Conservation (phyloP, 2,797 vertebrate genomes). For the Potorous gilbertii region DNA sequence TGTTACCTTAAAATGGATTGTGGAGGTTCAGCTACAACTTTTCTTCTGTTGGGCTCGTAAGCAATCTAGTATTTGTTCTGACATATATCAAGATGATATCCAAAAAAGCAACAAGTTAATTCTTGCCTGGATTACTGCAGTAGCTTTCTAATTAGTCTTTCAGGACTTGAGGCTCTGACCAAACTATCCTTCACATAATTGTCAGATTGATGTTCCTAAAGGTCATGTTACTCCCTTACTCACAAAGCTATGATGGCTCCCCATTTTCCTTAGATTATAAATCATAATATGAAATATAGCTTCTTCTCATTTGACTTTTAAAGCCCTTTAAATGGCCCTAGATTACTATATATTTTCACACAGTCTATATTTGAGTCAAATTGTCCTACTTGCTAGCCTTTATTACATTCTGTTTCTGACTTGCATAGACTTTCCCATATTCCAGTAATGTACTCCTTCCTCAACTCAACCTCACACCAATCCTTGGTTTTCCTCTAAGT, state of each 20-base stretch:
- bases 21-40: background rate
- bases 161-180: too few relatives aligned
- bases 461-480: background rate
- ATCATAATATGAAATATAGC: too few relatives aligned
- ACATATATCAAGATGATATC: background rate
- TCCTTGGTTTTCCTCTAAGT: background rate
- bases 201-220: too few relatives aligned
- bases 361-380: background rate
- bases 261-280: background rate
- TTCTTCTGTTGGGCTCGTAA: background rate
- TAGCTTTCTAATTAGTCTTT: too few relatives aligned
- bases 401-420: background rate
- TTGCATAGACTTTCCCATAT: background rate
- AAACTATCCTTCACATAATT: too few relatives aligned
- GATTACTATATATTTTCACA: background rate
- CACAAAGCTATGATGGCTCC: background rate
- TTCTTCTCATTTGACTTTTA: too few relatives aligned
- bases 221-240: too few relatives aligned
- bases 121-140: background rate
- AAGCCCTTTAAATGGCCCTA: too few relatives aligned
- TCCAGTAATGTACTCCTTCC: background rate
- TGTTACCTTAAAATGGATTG: background rate
- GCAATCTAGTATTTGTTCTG: background rate
- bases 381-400: background rate
- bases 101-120: background rate